A percentile compares a stretch with the other conserved stretches of the same genome.
Evolutionary conservation across 2,113 vertebrate species (phyloP).

Genomic region (Pitta sordida): DNA sequence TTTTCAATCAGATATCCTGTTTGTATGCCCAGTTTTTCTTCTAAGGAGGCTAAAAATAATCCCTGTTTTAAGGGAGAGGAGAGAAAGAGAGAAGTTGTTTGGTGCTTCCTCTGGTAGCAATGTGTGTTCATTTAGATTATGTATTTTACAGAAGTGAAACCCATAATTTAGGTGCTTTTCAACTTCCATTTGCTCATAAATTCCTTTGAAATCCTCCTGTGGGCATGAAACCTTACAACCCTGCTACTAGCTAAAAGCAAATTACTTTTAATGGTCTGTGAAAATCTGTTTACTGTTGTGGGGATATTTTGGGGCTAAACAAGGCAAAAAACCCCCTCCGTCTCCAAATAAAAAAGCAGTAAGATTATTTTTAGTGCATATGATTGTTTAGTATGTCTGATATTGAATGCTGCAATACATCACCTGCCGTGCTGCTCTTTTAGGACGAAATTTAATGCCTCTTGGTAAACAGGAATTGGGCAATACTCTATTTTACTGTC

Average conservation of each 20-base stretch:
- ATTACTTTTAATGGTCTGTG: slow-evolving; percentile 21
- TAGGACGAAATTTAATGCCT: not conserved
- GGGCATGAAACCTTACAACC: not conserved
- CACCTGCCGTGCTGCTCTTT: not conserved
- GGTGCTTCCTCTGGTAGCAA: slow-evolving; percentile 42
- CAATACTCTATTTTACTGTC: not conserved
- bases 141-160: slow-evolving; percentile 62
- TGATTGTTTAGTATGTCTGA: not conserved
- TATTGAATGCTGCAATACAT: not conserved
- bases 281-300: slow-evolving; percentile 21
- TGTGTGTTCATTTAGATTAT: slow-evolving; percentile 57
- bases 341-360: not conserved
- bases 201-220: slow-evolving; percentile 31
- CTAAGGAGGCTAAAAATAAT: slow-evolving; percentile 42
- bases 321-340: not conserved
- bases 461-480: not conserved
- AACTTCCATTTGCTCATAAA: slow-evolving; percentile 50
- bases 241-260: slow-evolving; percentile 9
- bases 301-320: not conserved
- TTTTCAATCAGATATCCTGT: not conserved
- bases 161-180: slow-evolving; percentile 53
- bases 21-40: not conserved
- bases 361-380: not conserved
- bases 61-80: not conserved
- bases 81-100: slow-evolving; percentile 34